These are phyloP conservation scores for Ataeniobius toweri DNA, from an alignment of 2,797 vertebrate genomes.

Conservation along the genomic window DNA sequence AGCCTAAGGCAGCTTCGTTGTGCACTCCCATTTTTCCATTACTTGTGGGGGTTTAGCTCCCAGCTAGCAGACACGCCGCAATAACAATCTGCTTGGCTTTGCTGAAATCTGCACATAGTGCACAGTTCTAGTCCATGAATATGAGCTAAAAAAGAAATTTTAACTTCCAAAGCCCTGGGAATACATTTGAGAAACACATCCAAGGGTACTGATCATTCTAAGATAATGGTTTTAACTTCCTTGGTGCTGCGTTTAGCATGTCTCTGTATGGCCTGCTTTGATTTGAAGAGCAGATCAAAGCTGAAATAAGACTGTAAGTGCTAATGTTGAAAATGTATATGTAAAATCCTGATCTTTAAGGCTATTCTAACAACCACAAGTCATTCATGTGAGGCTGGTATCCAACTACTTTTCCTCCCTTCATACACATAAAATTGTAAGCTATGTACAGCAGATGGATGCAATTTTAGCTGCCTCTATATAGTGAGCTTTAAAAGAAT, in stretches of 20 bases:
- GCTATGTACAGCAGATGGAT: neutral
- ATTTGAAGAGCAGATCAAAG: neutral
- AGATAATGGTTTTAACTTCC: neutral
- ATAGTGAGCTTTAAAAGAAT: constrained; percentile 2
- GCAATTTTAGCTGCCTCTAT: neutral
- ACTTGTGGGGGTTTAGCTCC: constrained; percentile 72
- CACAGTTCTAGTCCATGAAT: constrained; percentile 46
- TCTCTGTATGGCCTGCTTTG: neutral
- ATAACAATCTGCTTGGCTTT: constrained; percentile 79
- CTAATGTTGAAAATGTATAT: neutral
- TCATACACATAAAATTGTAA: neutral
- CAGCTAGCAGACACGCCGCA: constrained; percentile 71
- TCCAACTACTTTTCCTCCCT: neutral
- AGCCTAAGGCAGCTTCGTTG: constrained; percentile 70
- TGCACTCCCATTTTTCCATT: constrained; percentile 70
- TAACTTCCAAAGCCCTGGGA: constrained; percentile 36
- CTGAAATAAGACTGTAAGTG: neutral
- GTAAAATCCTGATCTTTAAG: neutral
- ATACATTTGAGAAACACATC: constrained; percentile 30
- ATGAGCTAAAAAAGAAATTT: constrained; percentile 54
- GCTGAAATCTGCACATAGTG: constrained; percentile 60
- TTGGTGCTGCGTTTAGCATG: neutral
- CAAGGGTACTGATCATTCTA: constrained; percentile 19
- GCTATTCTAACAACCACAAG: neutral
- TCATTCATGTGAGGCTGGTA: neutral